Base-by-base conservation (phyloP, 1,140 invertebrate genomes). In the Drosophila suzukii region DNA sequence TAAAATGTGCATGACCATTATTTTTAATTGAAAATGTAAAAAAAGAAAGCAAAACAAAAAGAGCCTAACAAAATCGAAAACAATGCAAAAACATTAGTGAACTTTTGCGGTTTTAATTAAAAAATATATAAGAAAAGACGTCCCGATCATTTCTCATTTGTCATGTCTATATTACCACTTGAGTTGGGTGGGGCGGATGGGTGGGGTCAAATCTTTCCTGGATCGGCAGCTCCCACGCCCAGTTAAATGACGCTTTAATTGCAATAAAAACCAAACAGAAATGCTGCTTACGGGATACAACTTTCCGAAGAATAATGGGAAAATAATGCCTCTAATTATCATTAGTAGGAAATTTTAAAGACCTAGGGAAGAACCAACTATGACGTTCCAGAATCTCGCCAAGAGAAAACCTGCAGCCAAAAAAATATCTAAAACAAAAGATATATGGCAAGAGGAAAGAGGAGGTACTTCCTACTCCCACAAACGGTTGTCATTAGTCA, bases 301-400 rank as follows among this genome's bases (percentile, higher is more conserved):
- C 57, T 66, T 74, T 63, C 46, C 57, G 20, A 82, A 86, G 83
- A 86, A 86, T 88, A 86, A 86, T 86, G 82, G 82, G 83, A 86
- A 86, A 86, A 86, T 88, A 86, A 86, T 86, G 83, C 82, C 67
- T 43, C 82, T 86, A 88, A 86, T 86, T 86, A 86, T 82, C 78
- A 86, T 86, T 88, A 82, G 77, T 77, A 79, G 68, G 73, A 75
- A 62, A 66, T 84, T 86, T 86, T 86, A 55, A 61, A 59, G 61
- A 59, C 60, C 38, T 46, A 38, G 41, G 57, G 27, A 44, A 73
- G 46, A 44, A 57, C 71, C 60, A 58, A 51, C 27, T 76, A 62
- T 68, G 81, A 65, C 50, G 75, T 71, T 75, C 78, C 78, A 86
- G 81, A 85, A 85, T 85, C 57, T 82, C 34, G 62, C 50, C 30